phyloP scores from a whole-genome alignment of 30 jellyfish, hydroid and myxozoan genomes.

The Turritopsis rubra region DNA sequence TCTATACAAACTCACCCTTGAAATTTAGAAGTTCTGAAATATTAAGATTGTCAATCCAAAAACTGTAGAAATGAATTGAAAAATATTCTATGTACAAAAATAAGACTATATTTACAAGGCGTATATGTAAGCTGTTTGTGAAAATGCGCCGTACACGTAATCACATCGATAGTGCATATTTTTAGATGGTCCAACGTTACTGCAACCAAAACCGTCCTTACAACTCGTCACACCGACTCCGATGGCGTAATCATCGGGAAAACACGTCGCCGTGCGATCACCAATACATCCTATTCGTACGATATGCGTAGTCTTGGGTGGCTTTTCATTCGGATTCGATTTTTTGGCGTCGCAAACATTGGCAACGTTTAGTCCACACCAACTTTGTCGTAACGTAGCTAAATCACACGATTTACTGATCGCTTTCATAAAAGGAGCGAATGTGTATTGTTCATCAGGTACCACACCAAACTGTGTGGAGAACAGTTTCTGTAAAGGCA shows the following conservation, averaged over 20 bases:
- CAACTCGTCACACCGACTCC: conserved; percentile 99
- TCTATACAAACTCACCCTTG: background rate
- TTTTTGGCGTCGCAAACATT: conserved; percentile 87
- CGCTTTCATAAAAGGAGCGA: conserved; percentile 91
- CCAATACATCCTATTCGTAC: conserved; percentile 97
- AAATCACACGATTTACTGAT: conserved; percentile 93
- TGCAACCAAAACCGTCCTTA: conserved; percentile 97
- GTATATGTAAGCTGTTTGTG: conserved; percentile 90
- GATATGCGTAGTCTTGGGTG: conserved; percentile 89
- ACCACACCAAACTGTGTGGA: conserved; percentile 82
- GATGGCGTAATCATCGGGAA: conserved; percentile 97
- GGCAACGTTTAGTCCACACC: conserved; percentile 97
- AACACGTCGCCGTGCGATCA: conserved; percentile 98
- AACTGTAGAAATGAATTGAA: background rate
- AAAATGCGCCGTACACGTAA: conserved; percentile 91
- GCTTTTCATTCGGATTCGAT: conserved; percentile 89
- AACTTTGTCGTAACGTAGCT: conserved; percentile 82
- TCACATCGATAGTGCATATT: conserved; percentile 98
- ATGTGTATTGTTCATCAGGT: conserved; percentile 94
- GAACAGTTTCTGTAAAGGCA: conserved; percentile 76
- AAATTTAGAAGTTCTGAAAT: conserved; percentile 25
- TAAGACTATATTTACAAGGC: conserved; percentile 39
- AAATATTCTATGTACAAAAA: background rate
- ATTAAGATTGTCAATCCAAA: background rate
- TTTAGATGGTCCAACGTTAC: conserved; percentile 94